A percentile compares a stretch with the other conserved stretches of the same genome.
phyloP scores from a whole-genome alignment of 2,888 invertebrate genomes.

The Platycheirus albimanus region DNA sequence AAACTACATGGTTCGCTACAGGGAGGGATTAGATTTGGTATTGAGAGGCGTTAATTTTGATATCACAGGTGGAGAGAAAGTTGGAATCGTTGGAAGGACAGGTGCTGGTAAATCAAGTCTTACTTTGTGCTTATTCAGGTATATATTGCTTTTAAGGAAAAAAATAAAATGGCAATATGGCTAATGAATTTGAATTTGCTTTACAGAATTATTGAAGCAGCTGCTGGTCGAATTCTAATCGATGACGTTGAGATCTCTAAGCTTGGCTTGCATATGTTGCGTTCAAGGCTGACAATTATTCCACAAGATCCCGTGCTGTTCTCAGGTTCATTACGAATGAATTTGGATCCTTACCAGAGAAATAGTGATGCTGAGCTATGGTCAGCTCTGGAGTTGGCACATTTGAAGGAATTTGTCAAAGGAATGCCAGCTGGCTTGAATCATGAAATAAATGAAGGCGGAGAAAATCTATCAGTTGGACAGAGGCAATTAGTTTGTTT shows the following conservation, averaged over 20 bases:
- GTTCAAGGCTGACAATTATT: slow-evolving; percentile 93
- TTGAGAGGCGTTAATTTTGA: slow-evolving; percentile 90
- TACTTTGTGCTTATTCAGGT: slow-evolving; percentile 92
- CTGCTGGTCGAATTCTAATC: slow-evolving; percentile 91
- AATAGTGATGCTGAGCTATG: slow-evolving; percentile 93
- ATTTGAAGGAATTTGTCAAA: slow-evolving; percentile 92
- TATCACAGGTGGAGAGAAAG: slow-evolving; percentile 93
- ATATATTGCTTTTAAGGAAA: no score
- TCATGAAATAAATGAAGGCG: slow-evolving; percentile 94
- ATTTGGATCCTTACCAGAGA: slow-evolving; percentile 94
- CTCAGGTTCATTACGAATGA: slow-evolving; percentile 94
- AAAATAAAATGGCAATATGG: no score
- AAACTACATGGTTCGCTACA: slow-evolving; percentile 92
- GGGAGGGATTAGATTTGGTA: slow-evolving; percentile 93
- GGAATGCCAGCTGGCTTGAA: slow-evolving; percentile 89
- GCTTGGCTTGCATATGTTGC: slow-evolving; percentile 92
- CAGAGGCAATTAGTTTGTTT: slow-evolving; percentile 94
- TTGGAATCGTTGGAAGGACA: slow-evolving; percentile 94
- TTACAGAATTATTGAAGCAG: slow-evolving; percentile 91
- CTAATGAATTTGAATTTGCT: no score
- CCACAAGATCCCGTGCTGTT: slow-evolving; percentile 97
- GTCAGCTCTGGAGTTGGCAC: slow-evolving; percentile 94
- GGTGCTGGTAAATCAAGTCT: slow-evolving; percentile 97
- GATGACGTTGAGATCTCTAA: slow-evolving; percentile 92
- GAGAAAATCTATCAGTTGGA: slow-evolving; percentile 95